These are phyloP conservation scores for Rhea americana DNA, from an alignment of 2,113 vertebrate genomes.

Conservation along the genomic window DNA sequence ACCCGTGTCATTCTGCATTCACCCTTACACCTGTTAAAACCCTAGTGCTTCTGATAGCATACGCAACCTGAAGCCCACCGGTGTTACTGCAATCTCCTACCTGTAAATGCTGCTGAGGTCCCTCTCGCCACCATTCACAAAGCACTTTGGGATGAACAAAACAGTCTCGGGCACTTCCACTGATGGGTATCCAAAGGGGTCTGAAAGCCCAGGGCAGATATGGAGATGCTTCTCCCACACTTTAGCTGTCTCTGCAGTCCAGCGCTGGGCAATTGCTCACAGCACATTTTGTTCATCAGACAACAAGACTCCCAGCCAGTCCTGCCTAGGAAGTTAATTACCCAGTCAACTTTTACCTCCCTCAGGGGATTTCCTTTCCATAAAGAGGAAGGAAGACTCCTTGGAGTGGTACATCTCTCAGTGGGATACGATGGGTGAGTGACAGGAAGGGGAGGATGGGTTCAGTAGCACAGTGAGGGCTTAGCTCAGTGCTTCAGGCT, in stretches of 20 bases:
- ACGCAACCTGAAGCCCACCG: not conserved
- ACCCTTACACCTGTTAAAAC: not conserved
- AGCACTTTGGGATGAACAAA: not conserved
- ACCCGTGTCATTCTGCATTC: not conserved
- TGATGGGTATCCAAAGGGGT: not conserved
- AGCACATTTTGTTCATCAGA: fast-evolving
- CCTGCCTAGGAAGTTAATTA: not conserved
- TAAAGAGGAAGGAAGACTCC: fast-evolving
- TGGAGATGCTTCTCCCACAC: fast-evolving
- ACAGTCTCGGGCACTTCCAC: not conserved
- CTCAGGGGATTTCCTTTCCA: not conserved
- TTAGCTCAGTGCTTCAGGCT: not conserved
- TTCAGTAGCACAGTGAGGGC: not conserved
- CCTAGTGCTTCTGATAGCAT: not conserved
- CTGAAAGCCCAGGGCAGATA: not conserved
- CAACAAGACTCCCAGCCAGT: not conserved
- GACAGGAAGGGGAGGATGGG: not conserved
- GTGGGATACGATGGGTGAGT: fast-evolving
- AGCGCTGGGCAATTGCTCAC: not conserved
- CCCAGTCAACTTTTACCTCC: not conserved
- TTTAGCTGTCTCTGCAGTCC: fast-evolving
- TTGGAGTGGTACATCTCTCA: not conserved
- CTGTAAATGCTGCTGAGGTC: not conserved
- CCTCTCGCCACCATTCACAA: fast-evolving
- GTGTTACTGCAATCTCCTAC: too few species aligned